Evolutionary conservation across 2,888 invertebrate genomes (phyloP).

Genomic region (Sabatieria punctata): DNA sequence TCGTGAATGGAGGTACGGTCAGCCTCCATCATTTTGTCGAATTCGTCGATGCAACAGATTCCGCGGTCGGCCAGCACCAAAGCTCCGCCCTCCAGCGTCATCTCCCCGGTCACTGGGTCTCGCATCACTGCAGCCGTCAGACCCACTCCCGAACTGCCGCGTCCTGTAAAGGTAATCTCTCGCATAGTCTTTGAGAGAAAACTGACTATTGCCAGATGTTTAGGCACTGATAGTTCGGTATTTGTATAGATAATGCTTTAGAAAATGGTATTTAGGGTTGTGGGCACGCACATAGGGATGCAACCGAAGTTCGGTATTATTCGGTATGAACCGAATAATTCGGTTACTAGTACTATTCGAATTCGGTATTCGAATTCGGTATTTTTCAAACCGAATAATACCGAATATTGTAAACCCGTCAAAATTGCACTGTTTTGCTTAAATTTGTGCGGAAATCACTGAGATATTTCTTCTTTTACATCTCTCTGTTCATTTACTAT

Average conservation of each 20-base stretch:
- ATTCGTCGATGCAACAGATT: constrained; percentile 97
- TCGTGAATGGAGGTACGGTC: constrained; percentile 93
- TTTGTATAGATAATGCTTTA: constrained; percentile 1
- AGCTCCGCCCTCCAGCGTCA: constrained; percentile 91
- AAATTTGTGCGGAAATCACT: too few relatives aligned
- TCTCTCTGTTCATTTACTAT: too few relatives aligned
- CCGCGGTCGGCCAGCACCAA: constrained; percentile 88
- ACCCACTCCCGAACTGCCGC: constrained; percentile 95
- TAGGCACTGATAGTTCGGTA: background rate
- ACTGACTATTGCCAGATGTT: background rate
- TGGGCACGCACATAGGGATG: too few relatives aligned
- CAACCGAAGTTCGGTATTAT: too few relatives aligned
- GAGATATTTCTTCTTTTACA: too few relatives aligned
- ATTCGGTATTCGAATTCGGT: too few relatives aligned
- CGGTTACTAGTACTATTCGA: too few relatives aligned
- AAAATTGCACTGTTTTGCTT: too few relatives aligned
- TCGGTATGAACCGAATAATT: too few relatives aligned
- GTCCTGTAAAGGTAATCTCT: constrained; percentile 82
- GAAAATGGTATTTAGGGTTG: background rate
- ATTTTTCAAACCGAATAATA: too few relatives aligned
- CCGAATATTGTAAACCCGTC: too few relatives aligned
- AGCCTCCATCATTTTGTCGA: constrained; percentile 94
- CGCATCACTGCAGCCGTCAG: constrained; percentile 94
- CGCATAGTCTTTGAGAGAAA: constrained; percentile 57
- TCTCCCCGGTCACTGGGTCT: constrained; percentile 89